Evolutionary conservation across 2,113 vertebrate species (phyloP).

Genomic region (Silurus glanis): DNA sequence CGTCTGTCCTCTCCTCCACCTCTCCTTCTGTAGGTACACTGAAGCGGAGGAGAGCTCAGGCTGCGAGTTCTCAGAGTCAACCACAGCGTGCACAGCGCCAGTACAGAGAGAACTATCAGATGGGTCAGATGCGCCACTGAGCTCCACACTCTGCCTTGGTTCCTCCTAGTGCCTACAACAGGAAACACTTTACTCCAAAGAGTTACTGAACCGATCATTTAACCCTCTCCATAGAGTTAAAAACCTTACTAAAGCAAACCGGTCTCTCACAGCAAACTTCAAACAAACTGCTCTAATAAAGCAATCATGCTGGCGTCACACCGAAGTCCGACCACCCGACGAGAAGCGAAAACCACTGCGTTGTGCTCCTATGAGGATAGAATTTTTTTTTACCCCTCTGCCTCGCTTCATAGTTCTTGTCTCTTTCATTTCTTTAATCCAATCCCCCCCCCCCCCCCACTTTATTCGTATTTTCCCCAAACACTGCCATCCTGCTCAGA

Average conservation of each 20-base stretch:
- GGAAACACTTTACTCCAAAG: slow-evolving; percentile 96
- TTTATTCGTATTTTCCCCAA: slow-evolving; percentile 54
- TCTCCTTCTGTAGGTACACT: slow-evolving; percentile 79
- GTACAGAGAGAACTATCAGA: slow-evolving; percentile 85
- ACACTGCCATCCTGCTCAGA: slow-evolving; percentile 74
- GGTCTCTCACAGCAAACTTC: slow-evolving; percentile 39
- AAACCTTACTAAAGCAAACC: slow-evolving; percentile 62
- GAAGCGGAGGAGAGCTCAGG: slow-evolving; percentile 84
- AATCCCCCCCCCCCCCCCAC: slow-evolving; percentile 49
- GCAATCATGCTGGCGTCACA: slow-evolving; percentile 57
- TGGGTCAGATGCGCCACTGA: slow-evolving; percentile 91
- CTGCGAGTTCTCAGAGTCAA: slow-evolving; percentile 58
- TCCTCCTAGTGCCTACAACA: slow-evolving; percentile 94
- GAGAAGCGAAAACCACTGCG: slow-evolving; percentile 61
- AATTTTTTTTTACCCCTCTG: slow-evolving; percentile 31
- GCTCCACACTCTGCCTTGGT: slow-evolving; percentile 84
- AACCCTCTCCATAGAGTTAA: slow-evolving; percentile 66
- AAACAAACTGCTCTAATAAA: slow-evolving; percentile 30
- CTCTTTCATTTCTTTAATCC: slow-evolving; percentile 59
- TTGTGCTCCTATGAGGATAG: slow-evolving; percentile 58
- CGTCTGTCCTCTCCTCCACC: background rate
- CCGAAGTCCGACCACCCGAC: slow-evolving; percentile 60
- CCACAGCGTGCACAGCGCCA: slow-evolving; percentile 75
- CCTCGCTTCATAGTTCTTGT: slow-evolving; percentile 41
- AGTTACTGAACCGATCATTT: slow-evolving; percentile 83